A percentile compares a stretch with the other conserved stretches of the same genome.
These are phyloP conservation scores for Empidonax traillii DNA, from an alignment of 2,113 vertebrate genomes.

Conservation along the genomic window DNA sequence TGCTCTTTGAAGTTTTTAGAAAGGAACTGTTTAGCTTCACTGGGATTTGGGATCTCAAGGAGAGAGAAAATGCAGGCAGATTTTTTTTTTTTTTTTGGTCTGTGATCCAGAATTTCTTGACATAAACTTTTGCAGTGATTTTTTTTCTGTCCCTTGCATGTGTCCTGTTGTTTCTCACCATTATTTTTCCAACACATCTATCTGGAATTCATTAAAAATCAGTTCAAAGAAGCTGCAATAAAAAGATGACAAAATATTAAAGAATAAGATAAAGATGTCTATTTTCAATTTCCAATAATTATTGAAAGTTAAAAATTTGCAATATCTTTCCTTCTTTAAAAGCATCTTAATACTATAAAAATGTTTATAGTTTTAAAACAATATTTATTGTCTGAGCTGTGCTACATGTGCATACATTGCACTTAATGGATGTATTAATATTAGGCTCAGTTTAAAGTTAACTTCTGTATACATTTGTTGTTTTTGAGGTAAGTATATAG, in stretches of 20 bases:
- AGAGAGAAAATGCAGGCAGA: neutral
- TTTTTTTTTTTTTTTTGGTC: neutral
- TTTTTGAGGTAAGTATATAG: neutral
- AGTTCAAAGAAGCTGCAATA: neutral
- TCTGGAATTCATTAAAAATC: neutral
- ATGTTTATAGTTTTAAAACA: neutral
- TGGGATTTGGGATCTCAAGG: neutral
- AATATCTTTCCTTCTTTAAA: neutral
- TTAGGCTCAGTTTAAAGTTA: neutral
- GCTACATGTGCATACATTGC: neutral
- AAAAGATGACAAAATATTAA: neutral
- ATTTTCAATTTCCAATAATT: neutral
- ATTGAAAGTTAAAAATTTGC: neutral
- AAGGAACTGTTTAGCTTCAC: neutral
- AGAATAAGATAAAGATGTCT: neutral
- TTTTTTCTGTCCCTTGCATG: neutral
- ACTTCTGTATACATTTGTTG: neutral
- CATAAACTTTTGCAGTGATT: neutral
- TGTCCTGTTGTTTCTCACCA: neutral
- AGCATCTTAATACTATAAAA: neutral
- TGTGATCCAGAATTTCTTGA: neutral
- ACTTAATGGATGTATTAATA: neutral
- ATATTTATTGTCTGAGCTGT: neutral
- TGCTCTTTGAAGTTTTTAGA: neutral
- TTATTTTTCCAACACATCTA: neutral